phyloP scores from a whole-genome alignment of 1,140 invertebrate species.

The Brachionus asplanchnoidis region DNA sequence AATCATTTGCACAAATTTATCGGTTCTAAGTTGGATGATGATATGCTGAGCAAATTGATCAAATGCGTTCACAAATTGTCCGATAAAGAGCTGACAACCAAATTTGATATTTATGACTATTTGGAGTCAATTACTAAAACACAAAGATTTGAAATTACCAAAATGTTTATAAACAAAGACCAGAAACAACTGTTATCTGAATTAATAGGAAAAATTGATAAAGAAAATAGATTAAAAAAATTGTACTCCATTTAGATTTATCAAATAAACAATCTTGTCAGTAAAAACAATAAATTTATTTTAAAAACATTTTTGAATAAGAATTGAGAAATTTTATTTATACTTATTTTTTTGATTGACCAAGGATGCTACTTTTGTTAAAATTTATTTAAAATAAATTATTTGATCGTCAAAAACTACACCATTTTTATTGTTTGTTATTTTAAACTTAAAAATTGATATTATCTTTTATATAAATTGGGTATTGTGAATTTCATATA shows the following conservation, averaged over 20 bases:
- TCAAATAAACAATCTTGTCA: background rate
- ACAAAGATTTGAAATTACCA: conserved; percentile 23
- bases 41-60: conserved; percentile 32
- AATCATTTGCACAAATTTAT: conserved; percentile 26
- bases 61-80: background rate
- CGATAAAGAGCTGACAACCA: background rate
- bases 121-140: conserved; percentile 23
- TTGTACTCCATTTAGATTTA: background rate
- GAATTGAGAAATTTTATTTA: too few relatives aligned
- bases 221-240: background rate
- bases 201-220: background rate
- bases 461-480: too few relatives aligned
- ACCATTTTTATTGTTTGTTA: too few relatives aligned
- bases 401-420: background rate
- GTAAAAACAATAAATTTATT: background rate
- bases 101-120: background rate
- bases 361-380: background rate
- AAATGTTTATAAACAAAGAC: conserved; percentile 26
- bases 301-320: background rate
- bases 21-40: conserved; percentile 36
- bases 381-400: background rate
- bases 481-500: too few relatives aligned
- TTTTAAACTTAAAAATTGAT: too few relatives aligned
- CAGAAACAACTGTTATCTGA: background rate
- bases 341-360: too few relatives aligned